Conservation (phyloP, 1,140 invertebrate species). For the Elysia chlorotica region DNA sequence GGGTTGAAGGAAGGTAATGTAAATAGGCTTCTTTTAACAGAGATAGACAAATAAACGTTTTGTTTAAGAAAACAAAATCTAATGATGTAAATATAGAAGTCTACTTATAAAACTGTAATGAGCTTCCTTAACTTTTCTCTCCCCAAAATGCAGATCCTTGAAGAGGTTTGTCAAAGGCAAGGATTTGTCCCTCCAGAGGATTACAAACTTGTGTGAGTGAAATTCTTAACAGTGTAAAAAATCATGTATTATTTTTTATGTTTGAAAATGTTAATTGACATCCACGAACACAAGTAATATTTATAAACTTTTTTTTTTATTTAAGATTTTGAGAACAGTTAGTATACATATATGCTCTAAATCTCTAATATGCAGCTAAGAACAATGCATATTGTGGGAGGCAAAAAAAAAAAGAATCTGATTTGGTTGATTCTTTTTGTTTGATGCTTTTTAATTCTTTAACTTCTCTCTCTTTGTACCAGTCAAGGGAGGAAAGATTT, state of each 20-base stretch:
- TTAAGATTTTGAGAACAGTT: background rate
- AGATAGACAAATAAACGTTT: too few relatives aligned
- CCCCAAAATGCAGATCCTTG: conserved; percentile 79
- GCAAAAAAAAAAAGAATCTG: too few relatives aligned
- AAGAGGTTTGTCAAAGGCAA: conserved; percentile 80
- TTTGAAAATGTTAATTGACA: background rate
- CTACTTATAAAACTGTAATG: too few relatives aligned
- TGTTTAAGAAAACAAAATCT: too few relatives aligned
- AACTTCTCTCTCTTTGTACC: too few relatives aligned
- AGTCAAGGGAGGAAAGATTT: conserved; percentile 76
- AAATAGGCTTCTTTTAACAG: too few relatives aligned
- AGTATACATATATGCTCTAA: background rate
- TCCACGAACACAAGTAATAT: background rate
- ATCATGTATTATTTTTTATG: background rate
- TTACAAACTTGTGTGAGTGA: conserved; percentile 63
- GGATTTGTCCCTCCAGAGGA: conserved; percentile 70
- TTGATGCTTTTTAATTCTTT: too few relatives aligned
- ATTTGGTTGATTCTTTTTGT: too few relatives aligned
- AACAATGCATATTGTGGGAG: background rate
- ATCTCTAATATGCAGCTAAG: background rate
- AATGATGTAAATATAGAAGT: too few relatives aligned
- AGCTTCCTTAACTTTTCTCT: too few relatives aligned
- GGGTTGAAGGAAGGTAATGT: too few relatives aligned
- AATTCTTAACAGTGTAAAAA: background rate
- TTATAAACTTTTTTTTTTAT: background rate